Base-by-base conservation (phyloP, 2,888 invertebrate genomes). In the Temnothorax ravouxi region DNA sequence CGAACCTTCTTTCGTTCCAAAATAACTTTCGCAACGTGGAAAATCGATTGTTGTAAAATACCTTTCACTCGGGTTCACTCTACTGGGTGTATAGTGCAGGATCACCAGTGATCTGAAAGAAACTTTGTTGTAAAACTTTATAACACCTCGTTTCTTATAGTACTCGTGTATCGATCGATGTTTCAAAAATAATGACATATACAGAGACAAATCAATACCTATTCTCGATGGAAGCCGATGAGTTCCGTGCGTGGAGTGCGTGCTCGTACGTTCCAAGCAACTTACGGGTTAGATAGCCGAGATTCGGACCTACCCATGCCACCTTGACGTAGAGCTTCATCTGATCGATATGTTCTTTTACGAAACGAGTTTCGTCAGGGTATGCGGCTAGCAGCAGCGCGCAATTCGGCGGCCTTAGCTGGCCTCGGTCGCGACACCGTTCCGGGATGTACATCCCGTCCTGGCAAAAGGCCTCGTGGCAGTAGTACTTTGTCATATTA, bases 71-170 rank as follows among this genome's bases (percentile, higher is more conserved):
- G 95, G 93, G 41, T 96, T 95, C 47, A 96, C 95, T 69, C 96
- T 96, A 59, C 96, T 97, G 0, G 97, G 97, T 13, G 96, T 96
- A 96, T 97, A 97, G 91, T 96, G 96, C 85, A 97, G 95, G 80
- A 97, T 96, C 29, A 97, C 93, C 29, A 96, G 91, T 13, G 96
- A 96, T 86, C 95, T 93, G 84, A 92, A 94, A 3, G 88, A 88
- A 69, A 72, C 4, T 18, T 59, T 18, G 34, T 50, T 79, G 13
- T 56, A 34, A 34, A 29, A 47, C 4, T 47, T 29, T 41, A 44
- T 18, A 4, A 77, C 3, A 50, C 3, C 3, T 44, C 11, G 2
- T 25, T 52, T 64, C 3, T 13, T 52, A 25, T 38, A 66, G 1
- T 18, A 34, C 2, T 50, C 0, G 5, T 54, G 5, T 54, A 52